Base-by-base conservation (phyloP, 2,888 invertebrate genomes). In the Andricus curvator region DNA sequence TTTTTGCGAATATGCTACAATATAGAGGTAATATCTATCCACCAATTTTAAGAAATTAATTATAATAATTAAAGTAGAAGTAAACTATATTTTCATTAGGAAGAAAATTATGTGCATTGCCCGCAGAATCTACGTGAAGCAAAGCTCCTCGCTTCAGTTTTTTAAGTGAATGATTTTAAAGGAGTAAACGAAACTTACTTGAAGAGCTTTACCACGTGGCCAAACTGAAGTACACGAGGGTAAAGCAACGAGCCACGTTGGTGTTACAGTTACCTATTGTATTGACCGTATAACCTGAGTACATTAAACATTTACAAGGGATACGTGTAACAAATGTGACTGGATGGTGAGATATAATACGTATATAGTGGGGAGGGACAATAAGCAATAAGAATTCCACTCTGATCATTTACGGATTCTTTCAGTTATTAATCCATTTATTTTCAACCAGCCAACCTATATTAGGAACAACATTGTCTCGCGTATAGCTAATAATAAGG, bases 311-410 rank as follows among this genome's bases (percentile, higher is more conserved):
- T 90, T 89, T 86, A 89, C 83, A 82, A 88, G 88, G 87, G 85
- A 89, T 90, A 90, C 90, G 90, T 90, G 89, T 89, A 88, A 87
- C 87, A 84, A 86, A 86, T 85, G 87, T 85, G 85, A 90, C 86
- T 89, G 89, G 89, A 89, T 86, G 85, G 84, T 84, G 79, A 84
- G 82, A 83, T 74, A 77, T 68, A 44, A 77, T 20, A 51, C 51
- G 11, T 51, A 33, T 51, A 20, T 70, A 29, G 20, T 37, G 37
- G 48, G 15, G 20, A 51, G 25, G 29, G 20, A 29, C 51, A 33
- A 67, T 41, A 41, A 44, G 15, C 44, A 37, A 37, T 9, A 37
- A 37, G 37, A 37, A 37, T 37, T 8, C 37, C 4, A 11, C 44
- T 44, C 13, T 11, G 3, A 15, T 13, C 44, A 13, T 13, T 13